Conservation (phyloP, 2,888 invertebrate genomes). For the Nomada hirtipes region DNA sequence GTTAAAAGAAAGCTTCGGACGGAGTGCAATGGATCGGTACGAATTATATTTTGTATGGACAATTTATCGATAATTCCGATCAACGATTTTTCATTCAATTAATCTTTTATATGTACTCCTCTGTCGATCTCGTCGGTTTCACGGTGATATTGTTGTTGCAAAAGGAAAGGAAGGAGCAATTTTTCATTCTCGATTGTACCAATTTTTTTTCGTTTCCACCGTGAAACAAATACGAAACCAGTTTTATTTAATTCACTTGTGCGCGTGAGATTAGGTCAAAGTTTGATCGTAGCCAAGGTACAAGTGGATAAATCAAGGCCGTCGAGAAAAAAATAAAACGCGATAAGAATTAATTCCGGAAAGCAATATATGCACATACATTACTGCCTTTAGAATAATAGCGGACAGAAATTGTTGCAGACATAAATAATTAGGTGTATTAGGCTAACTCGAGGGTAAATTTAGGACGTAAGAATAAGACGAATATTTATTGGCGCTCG, state of each 20-base stretch:
- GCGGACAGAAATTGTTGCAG: background rate
- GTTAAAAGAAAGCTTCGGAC: too few relatives aligned
- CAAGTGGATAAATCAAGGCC: background rate
- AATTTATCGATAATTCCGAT: slow-evolving; percentile 37
- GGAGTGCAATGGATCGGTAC: slow-evolving; percentile 13
- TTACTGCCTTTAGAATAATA: slow-evolving; percentile 13
- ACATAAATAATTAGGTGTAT: background rate
- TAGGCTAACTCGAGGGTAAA: background rate
- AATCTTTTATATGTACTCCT: slow-evolving; percentile 15
- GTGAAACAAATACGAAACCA: too few relatives aligned
- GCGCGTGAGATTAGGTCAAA: background rate
- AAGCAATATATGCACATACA: slow-evolving; percentile 7
- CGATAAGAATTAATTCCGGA: slow-evolving; percentile 2
- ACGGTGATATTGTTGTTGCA: background rate
- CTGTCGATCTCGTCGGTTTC: background rate
- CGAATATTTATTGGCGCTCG: slow-evolving; percentile 13
- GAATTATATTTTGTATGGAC: slow-evolving; percentile 33
- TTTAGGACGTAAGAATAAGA: slow-evolving; percentile 9
- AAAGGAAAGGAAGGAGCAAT: background rate
- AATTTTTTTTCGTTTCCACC: too few relatives aligned
- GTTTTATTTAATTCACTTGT: too few relatives aligned
- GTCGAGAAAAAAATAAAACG: background rate
- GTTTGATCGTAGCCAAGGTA: background rate
- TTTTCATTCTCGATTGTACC: background rate
- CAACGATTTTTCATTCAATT: slow-evolving; percentile 38